Base-by-base conservation (phyloP, 1,140 invertebrate genomes). In the Procambarus clarkii region DNA sequence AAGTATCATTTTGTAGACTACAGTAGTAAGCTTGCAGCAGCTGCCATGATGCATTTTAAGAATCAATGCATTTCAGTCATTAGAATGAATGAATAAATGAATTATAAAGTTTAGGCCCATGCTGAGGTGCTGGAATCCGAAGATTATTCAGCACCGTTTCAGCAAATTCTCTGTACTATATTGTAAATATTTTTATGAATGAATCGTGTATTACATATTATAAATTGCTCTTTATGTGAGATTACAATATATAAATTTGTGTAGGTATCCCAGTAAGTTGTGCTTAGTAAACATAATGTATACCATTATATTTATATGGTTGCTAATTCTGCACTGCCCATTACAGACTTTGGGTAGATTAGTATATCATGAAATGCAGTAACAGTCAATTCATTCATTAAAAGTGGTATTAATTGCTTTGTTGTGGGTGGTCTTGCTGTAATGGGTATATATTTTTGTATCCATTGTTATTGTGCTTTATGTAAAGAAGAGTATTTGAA, bases 181-280 rank as follows among this genome's bases (percentile, higher is more conserved):
- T 60, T 91, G 88, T 91, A 91, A 54, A 91, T 91, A 91, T 13
- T 90, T 71, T 91, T 90, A 78, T 90, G 74, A 88, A 88, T 45
- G 34, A 50, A 50, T 86, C 45, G 46, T 76, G 46, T 74, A 89
- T 89, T 89, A 83, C 87, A 80, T 74, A 82, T 78, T 69, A 83
- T 71, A 82, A 21, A 24, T 76, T 86, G 9, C 13, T 48, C 54
- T 74, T 77, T 78, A 58, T 21, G 24, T 13, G n/a, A 54, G 76
- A 44, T 45, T 44, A 34, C 54, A 54, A 74, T 86, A 77, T 24
- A 74, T 77, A 58, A 77, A 8, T 58, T 78, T 34, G 54, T 74
- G 54, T 45, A 86, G 76, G 76, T 78, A 86, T 54, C 46, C 7
- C 34, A 58, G 15, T 76, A 44, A 58, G 13, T 86, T 71, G 21